Conservation (phyloP, 1,140 invertebrate species). For the Asobara japonica region DNA sequence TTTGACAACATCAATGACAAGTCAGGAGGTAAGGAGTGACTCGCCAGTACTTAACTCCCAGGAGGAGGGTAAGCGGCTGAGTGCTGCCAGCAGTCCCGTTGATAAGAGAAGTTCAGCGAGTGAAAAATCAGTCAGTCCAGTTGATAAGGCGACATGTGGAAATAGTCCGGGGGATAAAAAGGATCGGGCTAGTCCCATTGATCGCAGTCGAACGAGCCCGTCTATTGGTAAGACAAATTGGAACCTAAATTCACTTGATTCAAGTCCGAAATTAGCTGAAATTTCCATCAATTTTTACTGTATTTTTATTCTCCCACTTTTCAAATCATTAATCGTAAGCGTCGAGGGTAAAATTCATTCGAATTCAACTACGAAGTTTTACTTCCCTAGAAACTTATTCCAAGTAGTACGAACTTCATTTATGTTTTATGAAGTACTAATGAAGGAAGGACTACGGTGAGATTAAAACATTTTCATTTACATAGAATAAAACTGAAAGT, state of each 20-base stretch:
- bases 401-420: no score
- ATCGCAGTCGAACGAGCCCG: constrained; percentile 54
- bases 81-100: constrained; percentile 59
- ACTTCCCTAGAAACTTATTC: no score
- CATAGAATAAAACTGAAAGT: no score
- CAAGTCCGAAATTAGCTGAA: neutral
- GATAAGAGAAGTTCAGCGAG: constrained; percentile 63
- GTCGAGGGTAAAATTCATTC: no score
- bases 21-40: constrained; percentile 45
- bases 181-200: constrained; percentile 55
- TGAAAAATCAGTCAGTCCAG: constrained; percentile 61
- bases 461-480: no score
- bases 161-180: constrained; percentile 58
- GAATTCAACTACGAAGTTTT: no score
- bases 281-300: neutral
- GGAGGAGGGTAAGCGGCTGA: constrained; percentile 55
- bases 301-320: neutral
- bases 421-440: no score
- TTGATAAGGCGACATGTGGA: constrained; percentile 60
- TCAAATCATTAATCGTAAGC: no score
- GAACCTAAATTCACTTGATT: neutral
- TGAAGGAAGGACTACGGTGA: no score
- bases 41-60: constrained; percentile 43
- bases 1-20: constrained; percentile 41
- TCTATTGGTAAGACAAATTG: constrained; percentile 46